phyloP scores from a whole-genome alignment of 2,113 vertebrate genomes.

The Pyrgilauda ruficollis region DNA sequence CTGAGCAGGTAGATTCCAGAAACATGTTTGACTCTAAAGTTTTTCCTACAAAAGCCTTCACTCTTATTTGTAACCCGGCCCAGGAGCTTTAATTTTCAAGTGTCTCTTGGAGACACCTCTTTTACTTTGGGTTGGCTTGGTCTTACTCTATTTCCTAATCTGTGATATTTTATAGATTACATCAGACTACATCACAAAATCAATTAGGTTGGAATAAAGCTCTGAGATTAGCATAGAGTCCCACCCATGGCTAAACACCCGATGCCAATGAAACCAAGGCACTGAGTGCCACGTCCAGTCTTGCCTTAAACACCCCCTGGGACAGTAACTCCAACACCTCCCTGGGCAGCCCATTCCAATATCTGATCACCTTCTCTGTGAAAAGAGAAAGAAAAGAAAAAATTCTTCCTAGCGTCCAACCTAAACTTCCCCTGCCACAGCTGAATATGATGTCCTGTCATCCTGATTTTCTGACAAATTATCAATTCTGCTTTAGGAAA shows the following conservation, averaged over 20 bases:
- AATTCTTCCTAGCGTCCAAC: background rate
- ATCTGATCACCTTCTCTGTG: background rate
- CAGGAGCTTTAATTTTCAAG: background rate
- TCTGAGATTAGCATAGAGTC: background rate
- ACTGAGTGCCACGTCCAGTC: background rate
- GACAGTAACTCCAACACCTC: too few species aligned
- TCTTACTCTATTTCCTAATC: background rate
- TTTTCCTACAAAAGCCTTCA: background rate
- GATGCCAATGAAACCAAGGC: fast-evolving
- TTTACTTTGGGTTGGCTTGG: background rate
- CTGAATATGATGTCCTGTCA: background rate
- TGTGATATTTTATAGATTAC: background rate
- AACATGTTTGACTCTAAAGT: background rate
- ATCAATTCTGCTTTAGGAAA: background rate
- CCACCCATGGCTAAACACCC: background rate
- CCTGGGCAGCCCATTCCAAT: background rate
- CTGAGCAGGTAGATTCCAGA: background rate
- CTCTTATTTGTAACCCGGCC: background rate
- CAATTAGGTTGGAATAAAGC: background rate
- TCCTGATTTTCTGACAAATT: background rate
- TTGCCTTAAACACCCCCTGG: background rate
- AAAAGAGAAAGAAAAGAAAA: too few species aligned
- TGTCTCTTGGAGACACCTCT: background rate
- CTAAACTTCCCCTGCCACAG: background rate
- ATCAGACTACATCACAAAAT: background rate